Percentiles rank a stretch among this genome's conserved stretches.
Conservation (phyloP, 2,888 invertebrate species). For the Lasioglossum malachurum region DNA sequence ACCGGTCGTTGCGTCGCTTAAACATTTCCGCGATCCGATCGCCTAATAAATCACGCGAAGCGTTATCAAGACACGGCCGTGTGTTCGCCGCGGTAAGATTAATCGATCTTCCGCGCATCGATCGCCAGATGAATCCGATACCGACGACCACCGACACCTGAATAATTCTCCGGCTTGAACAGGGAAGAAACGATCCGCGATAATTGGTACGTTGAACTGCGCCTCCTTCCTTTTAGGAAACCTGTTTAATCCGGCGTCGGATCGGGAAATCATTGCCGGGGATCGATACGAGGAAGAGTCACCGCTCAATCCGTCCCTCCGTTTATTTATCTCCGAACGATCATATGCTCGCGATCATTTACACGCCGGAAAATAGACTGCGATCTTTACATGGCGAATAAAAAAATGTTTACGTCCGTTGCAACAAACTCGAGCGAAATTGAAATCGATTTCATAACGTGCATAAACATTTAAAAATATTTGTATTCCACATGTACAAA, state of each 20-base stretch:
- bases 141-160: slow-evolving; percentile 26
- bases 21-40: slow-evolving; percentile 44
- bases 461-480: too few relatives aligned
- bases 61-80: slow-evolving; percentile 36
- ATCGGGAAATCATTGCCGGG: slow-evolving; percentile 1
- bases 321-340: neutral
- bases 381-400: too few relatives aligned
- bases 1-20: slow-evolving; percentile 5
- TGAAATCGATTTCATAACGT: too few relatives aligned
- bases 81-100: slow-evolving; percentile 39
- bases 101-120: slow-evolving; percentile 43
- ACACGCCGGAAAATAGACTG: too few relatives aligned
- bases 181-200: slow-evolving; percentile 39
- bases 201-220: slow-evolving; percentile 54
- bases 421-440: too few relatives aligned
- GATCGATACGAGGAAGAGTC: slow-evolving; percentile 17
- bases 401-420: too few relatives aligned
- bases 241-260: slow-evolving; percentile 52
- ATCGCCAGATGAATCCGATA: slow-evolving; percentile 51
- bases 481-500: too few relatives aligned
- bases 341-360: too few relatives aligned
- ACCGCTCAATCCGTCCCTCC: neutral
- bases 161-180: slow-evolving; percentile 49
- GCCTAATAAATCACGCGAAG: slow-evolving; percentile 51
- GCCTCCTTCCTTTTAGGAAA: slow-evolving; percentile 50